Base-by-base conservation (phyloP, 2,113 vertebrate species). In the Ciconia stormi region DNA sequence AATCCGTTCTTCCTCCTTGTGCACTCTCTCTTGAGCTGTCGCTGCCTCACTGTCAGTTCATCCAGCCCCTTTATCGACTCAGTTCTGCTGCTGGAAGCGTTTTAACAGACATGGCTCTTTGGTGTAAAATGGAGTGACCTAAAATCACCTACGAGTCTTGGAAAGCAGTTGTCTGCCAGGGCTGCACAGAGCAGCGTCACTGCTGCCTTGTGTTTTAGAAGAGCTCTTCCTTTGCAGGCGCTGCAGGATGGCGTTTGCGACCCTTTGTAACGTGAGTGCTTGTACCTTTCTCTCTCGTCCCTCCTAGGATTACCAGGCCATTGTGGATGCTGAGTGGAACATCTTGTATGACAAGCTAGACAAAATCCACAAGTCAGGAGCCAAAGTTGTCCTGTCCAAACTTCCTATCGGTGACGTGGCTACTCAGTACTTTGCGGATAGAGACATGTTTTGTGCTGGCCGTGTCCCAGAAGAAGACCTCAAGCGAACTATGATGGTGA, bases 291-390 rank as follows among this genome's bases (percentile, higher is more conserved):
- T n/a, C 25, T 38, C 16, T 46, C 3, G 21, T n/a, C 15, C 66
- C 66, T 65, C 7, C 67, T 83, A 99, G 99, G 99, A 99, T 46
- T 99, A 99, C 90, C 99, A 99, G 97, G 99, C 99, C 63, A 99
- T 99, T 3, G 99, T 99, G 74, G 99, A 99, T 14, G 99, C 99
- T 0, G 99, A 99, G 91, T 99, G 99, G 99, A 99, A 98, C 97
- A 99, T 99, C 97, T 97, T 99, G 19, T 99, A 99, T 6, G 99
- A 99, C 97, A 99, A 99, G 67, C 97, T 99, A 59, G 99, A 99
- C 88, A 99, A 99, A 97, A 99, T 99, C 97, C 96, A 99, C 87
- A 95, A 97, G 90, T 99, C 99, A 0, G 99, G 99, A 61, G 99
- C 99, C 95, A 99, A 99, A 95, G 99, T 99, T 12, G 98, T 99